Conservation (phyloP, 2,888 invertebrate species). For the Drosophila hamatofila region DNA sequence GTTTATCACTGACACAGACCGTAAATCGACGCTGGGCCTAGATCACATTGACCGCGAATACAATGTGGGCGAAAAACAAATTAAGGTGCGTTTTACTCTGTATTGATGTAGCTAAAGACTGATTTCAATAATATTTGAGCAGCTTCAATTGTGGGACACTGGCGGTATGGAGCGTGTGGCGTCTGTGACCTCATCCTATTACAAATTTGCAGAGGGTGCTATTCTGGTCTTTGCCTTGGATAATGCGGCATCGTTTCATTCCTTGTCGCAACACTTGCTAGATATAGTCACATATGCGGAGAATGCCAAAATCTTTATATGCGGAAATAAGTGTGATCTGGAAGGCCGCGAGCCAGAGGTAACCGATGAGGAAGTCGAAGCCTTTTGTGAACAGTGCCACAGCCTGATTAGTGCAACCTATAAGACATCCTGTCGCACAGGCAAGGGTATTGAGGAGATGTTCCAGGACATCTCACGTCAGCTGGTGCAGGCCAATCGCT, state of each 20-base stretch:
- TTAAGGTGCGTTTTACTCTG: constrained; percentile 67
- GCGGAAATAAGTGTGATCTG: constrained; percentile 96
- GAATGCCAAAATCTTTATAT: constrained; percentile 97
- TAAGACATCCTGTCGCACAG: constrained; percentile 95
- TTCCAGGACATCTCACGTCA: constrained; percentile 94
- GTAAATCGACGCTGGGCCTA: constrained; percentile 94
- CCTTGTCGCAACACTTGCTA: constrained; percentile 95
- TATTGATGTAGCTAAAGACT: neutral
- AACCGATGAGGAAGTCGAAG: constrained; percentile 94
- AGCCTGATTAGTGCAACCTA: constrained; percentile 95
- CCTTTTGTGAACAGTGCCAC: constrained; percentile 96
- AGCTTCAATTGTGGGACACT: constrained; percentile 98
- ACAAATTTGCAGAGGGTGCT: constrained; percentile 97
- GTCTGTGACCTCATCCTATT: constrained; percentile 97
- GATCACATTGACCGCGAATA: constrained; percentile 95
- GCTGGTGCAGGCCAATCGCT: constrained; percentile 91
- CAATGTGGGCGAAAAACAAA: constrained; percentile 89
- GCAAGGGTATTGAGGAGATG: constrained; percentile 95
- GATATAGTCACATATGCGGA: constrained; percentile 97
- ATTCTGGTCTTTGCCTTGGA: constrained; percentile 96
- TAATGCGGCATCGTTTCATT: constrained; percentile 96
- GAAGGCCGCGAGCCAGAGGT: constrained; percentile 90
- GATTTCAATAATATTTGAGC: constrained; percentile 28
- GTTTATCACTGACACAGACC: constrained; percentile 90
- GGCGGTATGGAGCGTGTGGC: constrained; percentile 98